Conservation (phyloP, 2,888 invertebrate species). For the Nebria salina region DNA sequence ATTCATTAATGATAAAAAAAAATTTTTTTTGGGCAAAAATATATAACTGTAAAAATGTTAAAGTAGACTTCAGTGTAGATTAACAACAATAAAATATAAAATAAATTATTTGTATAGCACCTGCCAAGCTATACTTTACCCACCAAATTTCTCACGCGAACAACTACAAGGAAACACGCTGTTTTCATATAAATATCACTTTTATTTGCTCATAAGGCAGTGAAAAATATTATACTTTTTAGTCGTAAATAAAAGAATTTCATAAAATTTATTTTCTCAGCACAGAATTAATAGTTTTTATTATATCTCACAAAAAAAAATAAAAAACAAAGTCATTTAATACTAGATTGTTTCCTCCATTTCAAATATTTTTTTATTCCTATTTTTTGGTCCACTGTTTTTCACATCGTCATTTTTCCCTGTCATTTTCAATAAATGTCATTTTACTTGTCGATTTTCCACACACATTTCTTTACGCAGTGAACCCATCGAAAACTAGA, state of each 20-base stretch:
- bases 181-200: neutral
- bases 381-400: neutral
- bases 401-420: conserved; percentile 21
- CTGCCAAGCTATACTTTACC: neutral
- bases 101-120: conserved; percentile 11
- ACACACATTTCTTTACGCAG: conserved; percentile 1
- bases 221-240: neutral
- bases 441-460: conserved; percentile 27
- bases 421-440: conserved; percentile 39
- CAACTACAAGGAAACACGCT: too few relatives aligned
- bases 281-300: neutral
- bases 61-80: too few relatives aligned
- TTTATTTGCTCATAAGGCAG: neutral
- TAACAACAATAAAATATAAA: conserved; percentile 3
- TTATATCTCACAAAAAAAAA: neutral
- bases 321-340: too few relatives aligned
- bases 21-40: too few relatives aligned
- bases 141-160: too few relatives aligned
- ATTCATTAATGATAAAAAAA: too few relatives aligned
- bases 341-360: conserved; percentile 7
- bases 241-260: neutral
- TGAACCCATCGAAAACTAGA: neutral
- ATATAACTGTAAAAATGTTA: too few relatives aligned
- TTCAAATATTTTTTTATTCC: neutral
- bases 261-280: neutral